Evolutionary conservation across 1,140 invertebrate species (phyloP), one percentile per base, ranked within the genome.

Genomic region (Drosophila subpulchrella): DNA sequence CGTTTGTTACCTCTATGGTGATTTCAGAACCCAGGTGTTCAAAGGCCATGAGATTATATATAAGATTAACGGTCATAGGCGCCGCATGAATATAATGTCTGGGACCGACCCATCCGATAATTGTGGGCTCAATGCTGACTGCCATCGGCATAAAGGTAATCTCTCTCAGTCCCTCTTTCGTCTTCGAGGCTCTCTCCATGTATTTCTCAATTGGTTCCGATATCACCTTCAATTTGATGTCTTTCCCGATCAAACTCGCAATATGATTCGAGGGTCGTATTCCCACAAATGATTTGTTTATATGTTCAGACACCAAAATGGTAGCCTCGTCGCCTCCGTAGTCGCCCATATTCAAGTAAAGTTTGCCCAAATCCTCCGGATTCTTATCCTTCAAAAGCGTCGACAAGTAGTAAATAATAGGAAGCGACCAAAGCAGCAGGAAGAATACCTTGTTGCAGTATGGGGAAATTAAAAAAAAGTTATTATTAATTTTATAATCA

Each of bases 11-110:
- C 11, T 63, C 59, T 6, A 70, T 32, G 8, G 17, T 48, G n/a
- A 32, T 32, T 10, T 70, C 5, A 0, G 34, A 2, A 4, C 27
- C 59, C 7, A 63, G 13, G 6, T 46, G 8, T 4, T 17, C 13
- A 2, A 30, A 24, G 13, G 50, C 50, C 95, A 44, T 84, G 3
- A 95, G 93, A 80, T 95, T 94, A 63, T 95, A 93, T 3, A 95
- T 91, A 8, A 94, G 88, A 44, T 94, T 93, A 30, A 96, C 88
- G 1, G 95, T 92, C 15, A 95, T 93, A 0, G 94, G 94, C 7
- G 95, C 93, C 38, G 95, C 93, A 89, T 97, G 57, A 17, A 46
- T 95, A 81, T 94, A 96, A 0, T 96, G 93, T 57, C 94, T 94
- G 81, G 94, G 94, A 54, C 94, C 94, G 81, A 94, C 94, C 93